Percentiles rank a stretch among this genome's conserved stretches.
Evolutionary conservation across 2,797 vertebrate species (phyloP).

Genomic region (Chloroceryle amazona): DNA sequence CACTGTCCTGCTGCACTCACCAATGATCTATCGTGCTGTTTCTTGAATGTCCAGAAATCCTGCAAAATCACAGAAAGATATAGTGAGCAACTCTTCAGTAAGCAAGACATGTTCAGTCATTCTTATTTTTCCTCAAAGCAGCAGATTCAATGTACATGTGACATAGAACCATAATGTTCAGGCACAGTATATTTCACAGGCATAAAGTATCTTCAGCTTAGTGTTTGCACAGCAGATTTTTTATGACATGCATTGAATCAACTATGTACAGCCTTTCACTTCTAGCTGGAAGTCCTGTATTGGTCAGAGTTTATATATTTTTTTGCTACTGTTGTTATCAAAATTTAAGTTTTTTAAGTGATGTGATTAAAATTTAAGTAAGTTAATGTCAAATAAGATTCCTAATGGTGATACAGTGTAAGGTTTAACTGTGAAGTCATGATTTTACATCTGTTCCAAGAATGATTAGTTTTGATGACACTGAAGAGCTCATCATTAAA

Average conservation of each 20-base stretch:
- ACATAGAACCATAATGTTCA: neutral
- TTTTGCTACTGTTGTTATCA: neutral
- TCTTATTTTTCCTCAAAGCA: neutral
- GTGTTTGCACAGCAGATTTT: neutral
- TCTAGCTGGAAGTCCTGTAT: neutral
- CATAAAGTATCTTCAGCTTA: neutral
- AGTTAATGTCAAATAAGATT: neutral
- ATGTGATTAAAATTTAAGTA: neutral
- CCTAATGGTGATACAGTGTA: neutral
- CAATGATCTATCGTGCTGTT: fast-evolving
- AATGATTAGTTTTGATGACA: neutral
- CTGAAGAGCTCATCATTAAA: fast-evolving
- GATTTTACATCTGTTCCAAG: neutral
- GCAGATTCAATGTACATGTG: neutral
- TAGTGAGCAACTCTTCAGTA: neutral
- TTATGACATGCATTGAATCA: neutral
- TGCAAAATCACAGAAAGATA: neutral
- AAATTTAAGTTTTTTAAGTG: neutral
- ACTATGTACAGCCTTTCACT: neutral
- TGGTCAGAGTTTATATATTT: neutral
- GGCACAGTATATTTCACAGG: neutral
- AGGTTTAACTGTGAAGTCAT: neutral
- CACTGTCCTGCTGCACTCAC: neutral
- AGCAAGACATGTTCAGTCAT: neutral
- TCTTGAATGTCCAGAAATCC: neutral